A percentile compares a stretch with the other conserved stretches of the same genome.
Evolutionary conservation across 2,113 vertebrate species (phyloP).

Genomic region (Tyto alba): DNA sequence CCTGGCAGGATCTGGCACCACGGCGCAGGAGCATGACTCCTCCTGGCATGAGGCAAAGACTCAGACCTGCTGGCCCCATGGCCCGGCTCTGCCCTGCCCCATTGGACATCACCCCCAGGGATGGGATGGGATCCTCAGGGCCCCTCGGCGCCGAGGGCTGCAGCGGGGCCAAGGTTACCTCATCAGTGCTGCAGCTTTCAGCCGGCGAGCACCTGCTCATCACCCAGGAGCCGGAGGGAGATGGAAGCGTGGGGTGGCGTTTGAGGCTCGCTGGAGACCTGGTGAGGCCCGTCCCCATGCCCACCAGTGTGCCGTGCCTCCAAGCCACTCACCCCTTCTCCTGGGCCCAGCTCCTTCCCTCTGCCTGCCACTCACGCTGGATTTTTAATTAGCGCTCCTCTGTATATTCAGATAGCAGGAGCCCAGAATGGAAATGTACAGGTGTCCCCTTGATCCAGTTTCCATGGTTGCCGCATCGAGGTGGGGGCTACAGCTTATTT

Average conservation of each 20-base stretch:
- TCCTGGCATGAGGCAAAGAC: not conserved
- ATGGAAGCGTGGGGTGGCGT: not conserved
- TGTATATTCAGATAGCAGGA: constrained; percentile 29
- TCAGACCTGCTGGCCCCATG: accelerated
- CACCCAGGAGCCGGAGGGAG: not conserved
- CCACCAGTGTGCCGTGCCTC: not conserved
- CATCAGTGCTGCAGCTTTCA: not conserved
- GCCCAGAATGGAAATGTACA: constrained; percentile 63
- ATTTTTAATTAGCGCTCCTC: constrained; percentile 56
- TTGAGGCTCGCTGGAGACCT: not conserved
- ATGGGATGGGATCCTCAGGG: not conserved
- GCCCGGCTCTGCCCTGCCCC: not conserved
- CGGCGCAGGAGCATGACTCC: accelerated
- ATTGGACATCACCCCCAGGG: accelerated
- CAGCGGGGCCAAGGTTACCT: not conserved
- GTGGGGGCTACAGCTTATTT: constrained; percentile 31
- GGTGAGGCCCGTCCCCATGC: not conserved
- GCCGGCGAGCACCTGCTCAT: accelerated
- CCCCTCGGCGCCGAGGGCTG: no score
- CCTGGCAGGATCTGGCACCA: accelerated
- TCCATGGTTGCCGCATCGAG: constrained; percentile 54
- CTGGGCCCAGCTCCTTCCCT: not conserved
- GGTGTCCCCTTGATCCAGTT: constrained; percentile 69
- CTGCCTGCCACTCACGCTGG: accelerated
- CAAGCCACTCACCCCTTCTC: not conserved